Conservation (phyloP, 2,888 invertebrate species). For the Philopedon plagiatum region DNA sequence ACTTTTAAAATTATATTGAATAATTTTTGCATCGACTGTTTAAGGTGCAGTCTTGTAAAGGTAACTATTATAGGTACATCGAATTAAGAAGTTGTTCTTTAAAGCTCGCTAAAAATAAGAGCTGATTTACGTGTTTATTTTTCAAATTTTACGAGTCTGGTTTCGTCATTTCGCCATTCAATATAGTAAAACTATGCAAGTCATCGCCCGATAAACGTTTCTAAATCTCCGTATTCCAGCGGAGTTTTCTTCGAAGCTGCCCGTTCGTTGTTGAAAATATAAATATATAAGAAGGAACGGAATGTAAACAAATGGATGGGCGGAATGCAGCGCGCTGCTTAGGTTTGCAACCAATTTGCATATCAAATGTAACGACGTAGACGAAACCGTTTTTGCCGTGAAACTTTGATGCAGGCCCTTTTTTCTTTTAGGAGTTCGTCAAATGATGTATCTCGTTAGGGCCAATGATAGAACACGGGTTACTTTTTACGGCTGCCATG, state of each 20-base stretch:
- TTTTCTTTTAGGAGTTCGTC: slow-evolving; percentile 13
- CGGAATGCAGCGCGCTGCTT: slow-evolving; percentile 18
- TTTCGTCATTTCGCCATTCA: background rate
- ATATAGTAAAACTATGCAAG: background rate
- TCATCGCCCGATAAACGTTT: background rate
- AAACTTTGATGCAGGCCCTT: slow-evolving; percentile 18
- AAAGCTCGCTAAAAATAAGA: too few species aligned
- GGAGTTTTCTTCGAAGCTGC: background rate
- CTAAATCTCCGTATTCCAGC: background rate
- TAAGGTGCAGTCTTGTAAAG: too few species aligned
- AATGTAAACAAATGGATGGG: slow-evolving; percentile 37
- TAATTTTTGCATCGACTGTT: too few species aligned
- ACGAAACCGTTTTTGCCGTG: slow-evolving; percentile 18
- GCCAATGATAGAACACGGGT: slow-evolving; percentile 16
- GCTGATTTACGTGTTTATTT: background rate
- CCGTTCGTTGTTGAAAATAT: slow-evolving; percentile 27
- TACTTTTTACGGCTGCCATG: slow-evolving; percentile 4
- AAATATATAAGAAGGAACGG: slow-evolving; percentile 32
- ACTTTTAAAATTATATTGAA: too few species aligned
- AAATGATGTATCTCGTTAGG: slow-evolving; percentile 31
- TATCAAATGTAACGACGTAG: slow-evolving; percentile 34
- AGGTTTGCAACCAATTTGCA: slow-evolving; percentile 42
- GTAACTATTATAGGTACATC: too few species aligned
- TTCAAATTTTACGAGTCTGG: background rate
- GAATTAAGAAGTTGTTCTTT: too few species aligned